phyloP scores from a whole-genome alignment of 2,113 vertebrate genomes.

The Microtus pennsylvanicus region DNA sequence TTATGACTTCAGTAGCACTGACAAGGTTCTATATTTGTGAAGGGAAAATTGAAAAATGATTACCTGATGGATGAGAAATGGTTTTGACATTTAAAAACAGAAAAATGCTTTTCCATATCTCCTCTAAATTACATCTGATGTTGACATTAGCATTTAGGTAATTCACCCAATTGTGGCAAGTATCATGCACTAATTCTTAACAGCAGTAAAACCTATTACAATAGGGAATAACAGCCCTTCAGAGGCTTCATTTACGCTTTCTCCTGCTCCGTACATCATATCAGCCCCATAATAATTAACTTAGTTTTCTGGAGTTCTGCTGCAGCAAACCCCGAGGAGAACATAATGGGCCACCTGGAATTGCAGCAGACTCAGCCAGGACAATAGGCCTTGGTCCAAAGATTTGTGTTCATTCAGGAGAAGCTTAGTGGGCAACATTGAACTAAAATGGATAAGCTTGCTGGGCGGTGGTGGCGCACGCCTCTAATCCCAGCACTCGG shows the following conservation, averaged over 20 bases:
- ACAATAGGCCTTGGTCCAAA: slow-evolving; percentile 18
- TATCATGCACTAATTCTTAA: slow-evolving; percentile 68
- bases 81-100: slow-evolving; percentile 79
- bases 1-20: slow-evolving; percentile 65
- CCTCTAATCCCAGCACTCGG: too few relatives aligned
- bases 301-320: slow-evolving; percentile 51
- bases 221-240: slow-evolving; percentile 47
- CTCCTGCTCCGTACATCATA: slow-evolving; percentile 38
- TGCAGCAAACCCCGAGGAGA: not conserved
- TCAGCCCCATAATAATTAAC: slow-evolving; percentile 51
- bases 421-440: slow-evolving; percentile 12
- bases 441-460: not conserved
- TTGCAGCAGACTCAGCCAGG: not conserved
- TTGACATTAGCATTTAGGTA: slow-evolving; percentile 77
- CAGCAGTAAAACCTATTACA: slow-evolving; percentile 61
- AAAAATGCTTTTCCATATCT: slow-evolving; percentile 66
- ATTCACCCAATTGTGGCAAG: slow-evolving; percentile 70
- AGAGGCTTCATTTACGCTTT: slow-evolving; percentile 37
- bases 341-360: not conserved
- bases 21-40: slow-evolving; percentile 72
- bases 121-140: slow-evolving; percentile 69
- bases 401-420: slow-evolving; percentile 4
- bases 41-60: slow-evolving; percentile 79
- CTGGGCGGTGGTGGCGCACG: too few relatives aligned
- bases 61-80: slow-evolving; percentile 78